Conservation (phyloP, 2,888 invertebrate species). For the Callosobruchus maculatus region DNA sequence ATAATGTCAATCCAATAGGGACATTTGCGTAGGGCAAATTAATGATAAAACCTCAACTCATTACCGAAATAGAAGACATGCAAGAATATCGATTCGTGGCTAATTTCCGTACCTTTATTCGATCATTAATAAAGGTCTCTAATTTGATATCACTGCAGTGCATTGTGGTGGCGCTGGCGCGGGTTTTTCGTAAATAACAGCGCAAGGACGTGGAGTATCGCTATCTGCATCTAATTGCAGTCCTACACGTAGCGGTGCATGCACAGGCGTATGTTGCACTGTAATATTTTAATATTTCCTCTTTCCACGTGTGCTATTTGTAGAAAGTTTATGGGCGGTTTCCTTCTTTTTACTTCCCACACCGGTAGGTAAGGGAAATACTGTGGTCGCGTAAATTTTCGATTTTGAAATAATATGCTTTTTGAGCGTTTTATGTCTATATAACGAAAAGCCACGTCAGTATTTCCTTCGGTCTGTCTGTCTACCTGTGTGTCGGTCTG, state of each 20-base stretch:
- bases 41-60: neutral
- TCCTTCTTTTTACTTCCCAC: no score
- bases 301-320: neutral
- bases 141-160: neutral
- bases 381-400: no score
- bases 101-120: neutral
- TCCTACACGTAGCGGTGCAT: neutral
- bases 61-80: neutral
- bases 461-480: no score
- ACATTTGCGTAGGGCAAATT: neutral
- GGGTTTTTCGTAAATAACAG: neutral
- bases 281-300: neutral
- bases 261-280: neutral
- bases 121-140: neutral
- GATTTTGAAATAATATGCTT: no score
- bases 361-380: no score
- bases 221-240: neutral
- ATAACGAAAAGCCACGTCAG: no score
- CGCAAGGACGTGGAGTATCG: neutral
- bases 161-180: neutral
- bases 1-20: neutral
- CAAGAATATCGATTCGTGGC: neutral
- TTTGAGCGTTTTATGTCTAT: no score
- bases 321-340: no score
- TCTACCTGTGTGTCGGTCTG: no score